phyloP scores from a whole-genome alignment of 2,888 invertebrate genomes.

The Thereva unica region DNA sequence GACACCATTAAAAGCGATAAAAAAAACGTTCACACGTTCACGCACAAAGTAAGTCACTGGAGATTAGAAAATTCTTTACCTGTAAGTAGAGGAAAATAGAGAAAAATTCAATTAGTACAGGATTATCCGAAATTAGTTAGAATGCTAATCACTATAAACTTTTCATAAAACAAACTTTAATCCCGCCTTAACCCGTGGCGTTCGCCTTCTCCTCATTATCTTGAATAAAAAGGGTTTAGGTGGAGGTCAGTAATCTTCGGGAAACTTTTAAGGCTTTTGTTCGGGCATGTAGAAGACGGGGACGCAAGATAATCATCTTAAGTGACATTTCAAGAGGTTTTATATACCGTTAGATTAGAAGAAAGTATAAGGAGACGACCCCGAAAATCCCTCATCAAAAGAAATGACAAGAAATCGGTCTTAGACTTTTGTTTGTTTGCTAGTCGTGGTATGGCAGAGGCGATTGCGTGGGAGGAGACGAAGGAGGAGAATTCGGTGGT shows the following conservation, averaged over 20 bases:
- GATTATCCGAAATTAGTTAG: too few species aligned
- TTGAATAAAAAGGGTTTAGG: constrained; percentile 22
- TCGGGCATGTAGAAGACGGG: neutral
- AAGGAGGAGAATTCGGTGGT: too few species aligned
- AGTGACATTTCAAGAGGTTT: constrained; percentile 22
- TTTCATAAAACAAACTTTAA: too few species aligned
- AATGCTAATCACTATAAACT: too few species aligned
- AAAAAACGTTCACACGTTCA: constrained; percentile 25
- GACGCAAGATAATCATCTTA: constrained; percentile 30
- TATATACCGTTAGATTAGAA: constrained; percentile 18
- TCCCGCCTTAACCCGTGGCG: too few species aligned
- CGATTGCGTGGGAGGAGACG: too few species aligned
- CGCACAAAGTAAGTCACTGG: constrained; percentile 2
- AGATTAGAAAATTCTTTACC: constrained; percentile 21
- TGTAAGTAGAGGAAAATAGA: constrained; percentile 17
- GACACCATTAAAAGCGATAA: neutral
- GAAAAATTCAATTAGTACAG: constrained; percentile 8
- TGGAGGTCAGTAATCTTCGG: neutral
- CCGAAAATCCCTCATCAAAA: constrained; percentile 25
- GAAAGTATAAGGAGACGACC: constrained; percentile 4
- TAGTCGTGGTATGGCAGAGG: constrained; percentile 16
- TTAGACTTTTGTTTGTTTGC: constrained; percentile 21
- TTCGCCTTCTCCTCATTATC: too few species aligned
- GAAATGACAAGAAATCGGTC: constrained; percentile 22
- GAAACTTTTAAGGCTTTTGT: neutral